Base-by-base conservation (phyloP, 2,113 vertebrate genomes). In the Egretta garzetta region DNA sequence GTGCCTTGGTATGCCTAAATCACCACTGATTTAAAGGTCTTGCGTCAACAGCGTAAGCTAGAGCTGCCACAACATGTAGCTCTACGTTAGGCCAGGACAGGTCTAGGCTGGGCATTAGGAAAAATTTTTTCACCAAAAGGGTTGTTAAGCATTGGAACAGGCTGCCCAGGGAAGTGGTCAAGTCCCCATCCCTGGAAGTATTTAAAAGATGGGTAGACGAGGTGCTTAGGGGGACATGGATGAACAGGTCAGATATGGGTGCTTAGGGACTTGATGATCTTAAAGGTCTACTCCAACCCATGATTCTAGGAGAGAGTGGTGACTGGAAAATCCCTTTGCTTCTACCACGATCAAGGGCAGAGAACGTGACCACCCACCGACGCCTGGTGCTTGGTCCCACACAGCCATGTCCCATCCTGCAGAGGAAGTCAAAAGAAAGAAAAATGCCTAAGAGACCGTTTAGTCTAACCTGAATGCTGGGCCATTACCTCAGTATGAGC, bases 31-130 rank as follows among this genome's bases (percentile, higher is more conserved):
- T 41, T 50, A 89, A 80, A 89, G 53, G 39, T 80, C 68, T 73
- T 53, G 15, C 43, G 24, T 2, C 64, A 55, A n/a, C 30, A 11
- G n/a, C 32, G 18, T 14, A 72, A 86, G 3, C 58, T 60, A 59
- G 17, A 80, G 43, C 47, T 56, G 23, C 47, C 1, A 0, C 35
- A 43, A 43, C 14, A 9, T 0, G 9, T 3, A 64, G 35, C 50
- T 64, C 17, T 60, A 24, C 2, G 2, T 59, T 15, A n/a, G 16
- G 18, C 45, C 35, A 23, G 8, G 35, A 66, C 20, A 55, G 23
- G 41, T 43, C 6, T 43, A 43, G 41, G 41, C 6, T 43, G 41
- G 41, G 14, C 41, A 43, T 43, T 43, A 43, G 41, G 41, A 43
- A 43, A 43, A 15, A 43, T 43, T 43, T 43, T 43, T 43, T 43